These are phyloP conservation scores for Eleutherodactylus coqui DNA, from an alignment of 2,797 vertebrate species.

Conservation along the genomic window DNA sequence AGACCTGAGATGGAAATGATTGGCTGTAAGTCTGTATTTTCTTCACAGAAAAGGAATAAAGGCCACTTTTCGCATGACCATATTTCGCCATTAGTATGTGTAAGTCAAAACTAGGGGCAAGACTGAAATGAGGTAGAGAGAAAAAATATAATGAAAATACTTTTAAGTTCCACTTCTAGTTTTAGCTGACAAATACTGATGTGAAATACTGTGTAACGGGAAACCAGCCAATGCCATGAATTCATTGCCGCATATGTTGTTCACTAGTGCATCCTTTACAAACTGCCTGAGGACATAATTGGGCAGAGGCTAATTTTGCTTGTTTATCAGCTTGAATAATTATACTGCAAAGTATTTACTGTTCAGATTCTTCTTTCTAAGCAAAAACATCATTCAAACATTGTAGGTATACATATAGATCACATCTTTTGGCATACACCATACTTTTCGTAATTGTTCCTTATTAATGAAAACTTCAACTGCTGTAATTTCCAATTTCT, in stretches of 20 bases:
- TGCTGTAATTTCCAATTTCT: constrained; percentile 10
- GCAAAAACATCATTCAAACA: neutral
- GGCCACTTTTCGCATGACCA: too few species aligned
- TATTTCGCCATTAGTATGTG: too few species aligned
- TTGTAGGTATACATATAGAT: neutral
- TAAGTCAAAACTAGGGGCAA: too few species aligned
- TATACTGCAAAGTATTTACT: neutral
- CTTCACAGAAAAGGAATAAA: too few species aligned
- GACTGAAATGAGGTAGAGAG: too few species aligned
- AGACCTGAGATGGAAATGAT: too few species aligned
- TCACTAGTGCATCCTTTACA: neutral
- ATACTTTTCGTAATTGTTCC: neutral
- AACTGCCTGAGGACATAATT: neutral
- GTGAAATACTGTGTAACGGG: too few species aligned
- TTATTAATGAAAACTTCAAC: neutral
- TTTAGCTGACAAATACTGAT: too few species aligned
- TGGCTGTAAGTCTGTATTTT: too few species aligned
- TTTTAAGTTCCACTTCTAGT: too few species aligned
- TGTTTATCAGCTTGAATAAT: too few species aligned
- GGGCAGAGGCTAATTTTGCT: neutral
- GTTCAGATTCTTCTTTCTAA: neutral
- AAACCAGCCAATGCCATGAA: neutral
- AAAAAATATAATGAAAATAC: too few species aligned
- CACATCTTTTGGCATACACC: neutral
- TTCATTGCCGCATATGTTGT: neutral